These are phyloP conservation scores for Dugesia japonica DNA, from an alignment of 2,888 invertebrate genomes.

Conservation along the genomic window DNA sequence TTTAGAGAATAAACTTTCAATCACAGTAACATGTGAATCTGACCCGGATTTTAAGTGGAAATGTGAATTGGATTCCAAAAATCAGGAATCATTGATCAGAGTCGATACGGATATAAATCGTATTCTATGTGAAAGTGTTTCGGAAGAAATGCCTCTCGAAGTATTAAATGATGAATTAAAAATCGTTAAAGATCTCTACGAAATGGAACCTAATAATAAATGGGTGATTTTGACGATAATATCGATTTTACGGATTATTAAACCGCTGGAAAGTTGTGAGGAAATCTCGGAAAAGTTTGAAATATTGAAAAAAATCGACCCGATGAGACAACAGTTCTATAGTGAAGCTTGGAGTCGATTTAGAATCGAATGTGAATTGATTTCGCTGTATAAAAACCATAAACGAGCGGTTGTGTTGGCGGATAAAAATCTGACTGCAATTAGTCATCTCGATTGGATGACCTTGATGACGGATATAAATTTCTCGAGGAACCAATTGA, in stretches of 20 bases:
- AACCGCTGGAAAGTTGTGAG: not conserved
- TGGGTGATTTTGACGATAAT: conserved; percentile 31
- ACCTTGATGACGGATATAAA: conserved; percentile 12
- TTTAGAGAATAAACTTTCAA: conserved; percentile 8
- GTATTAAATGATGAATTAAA: conserved; percentile 26
- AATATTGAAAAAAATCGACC: conserved; percentile 22
- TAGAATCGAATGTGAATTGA: conserved; percentile 16
- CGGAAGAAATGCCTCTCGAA: not conserved
- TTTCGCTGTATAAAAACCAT: not conserved
- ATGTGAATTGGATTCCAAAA: conserved; percentile 23
- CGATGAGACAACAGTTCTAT: conserved; percentile 14
- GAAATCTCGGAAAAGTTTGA: not conserved
- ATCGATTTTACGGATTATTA: conserved; percentile 2
- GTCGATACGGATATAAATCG: conserved; percentile 25
- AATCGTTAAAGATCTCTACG: conserved; percentile 17
- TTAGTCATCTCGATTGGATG: conserved; percentile 21
- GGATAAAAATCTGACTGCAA: not conserved
- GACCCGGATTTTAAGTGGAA: not conserved
- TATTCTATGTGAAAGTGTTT: conserved; percentile 6
- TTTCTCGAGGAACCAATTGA: conserved; percentile 13
- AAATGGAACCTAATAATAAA: conserved; percentile 32
- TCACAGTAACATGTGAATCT: not conserved
- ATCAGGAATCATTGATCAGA: conserved; percentile 10
- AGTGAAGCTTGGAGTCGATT: not conserved
- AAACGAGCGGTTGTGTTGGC: not conserved